phyloP scores from a whole-genome alignment of 1,140 invertebrate genomes.

The Drosophila eugracilis region DNA sequence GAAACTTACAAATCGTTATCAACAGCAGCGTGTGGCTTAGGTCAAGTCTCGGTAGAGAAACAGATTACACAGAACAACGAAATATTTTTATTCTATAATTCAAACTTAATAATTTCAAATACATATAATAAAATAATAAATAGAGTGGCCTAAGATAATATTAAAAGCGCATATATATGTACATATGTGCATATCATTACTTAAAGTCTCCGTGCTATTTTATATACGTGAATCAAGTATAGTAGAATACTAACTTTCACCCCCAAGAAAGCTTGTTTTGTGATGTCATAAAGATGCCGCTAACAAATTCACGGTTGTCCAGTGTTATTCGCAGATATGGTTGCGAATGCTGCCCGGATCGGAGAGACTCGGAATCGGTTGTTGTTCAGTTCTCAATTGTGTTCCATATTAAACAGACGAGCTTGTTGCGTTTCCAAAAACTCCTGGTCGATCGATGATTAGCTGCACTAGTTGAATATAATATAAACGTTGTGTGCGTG shows the following conservation, averaged over 20 bases:
- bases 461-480: constrained; percentile 14
- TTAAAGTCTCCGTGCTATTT: not conserved
- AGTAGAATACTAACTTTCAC: not conserved
- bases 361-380: not conserved
- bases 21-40: constrained; percentile 38
- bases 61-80: not conserved
- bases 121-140: too few relatives aligned
- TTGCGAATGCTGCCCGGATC: constrained; percentile 12
- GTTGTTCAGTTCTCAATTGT: constrained; percentile 46
- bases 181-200: too few relatives aligned
- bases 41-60: constrained; percentile 43
- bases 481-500: constrained; percentile 3
- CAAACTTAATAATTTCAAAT: too few relatives aligned
- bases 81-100: not conserved
- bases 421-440: constrained; percentile 21
- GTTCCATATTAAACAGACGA: constrained; percentile 42
- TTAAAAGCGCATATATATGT: too few relatives aligned
- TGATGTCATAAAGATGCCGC: not conserved
- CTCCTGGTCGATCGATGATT: constrained; percentile 46
- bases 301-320: not conserved
- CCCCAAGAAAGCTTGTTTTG: not conserved
- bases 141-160: too few relatives aligned
- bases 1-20: constrained; percentile 35
- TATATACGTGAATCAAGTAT: not conserved
- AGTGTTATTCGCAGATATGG: not conserved